Evolutionary conservation across 2,888 invertebrate species (phyloP), one percentile per base, ranked within the genome.

Genomic region (Amblyjoppa proteus): DNA sequence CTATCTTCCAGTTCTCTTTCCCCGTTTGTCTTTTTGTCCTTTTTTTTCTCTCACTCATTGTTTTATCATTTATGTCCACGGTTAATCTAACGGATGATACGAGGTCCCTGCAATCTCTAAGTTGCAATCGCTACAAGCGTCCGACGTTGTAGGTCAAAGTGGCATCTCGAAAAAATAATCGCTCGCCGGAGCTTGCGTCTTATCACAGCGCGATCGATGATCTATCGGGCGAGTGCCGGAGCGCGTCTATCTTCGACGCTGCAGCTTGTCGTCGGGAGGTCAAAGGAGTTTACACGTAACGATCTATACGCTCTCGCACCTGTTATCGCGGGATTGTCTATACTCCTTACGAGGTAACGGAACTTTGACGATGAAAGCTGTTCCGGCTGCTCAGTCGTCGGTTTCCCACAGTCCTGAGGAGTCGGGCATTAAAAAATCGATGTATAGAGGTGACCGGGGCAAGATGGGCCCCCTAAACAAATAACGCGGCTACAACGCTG

Each of bases 201-300:
- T 84, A 77, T 77, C 81, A 78, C 68, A 77, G 78, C 16, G 74
- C 81, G 85, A 85, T 85, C 85, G 85, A 85, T 85, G 85, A 85
- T 85, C 85, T 85, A 85, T 85, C 81, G 78, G 69, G 34, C 78
- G 66, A 74, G 81, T 51, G 41, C 31, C 53, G 34, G 11, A 38
- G 51, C 53, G 73, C 56, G 74, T 74, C 74, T 61, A 74, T 74
- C 74, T 61, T 25, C 58, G 28, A 28, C 58, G 58, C 28, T 53
- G 68, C 69, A 69, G 68, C 80, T 82, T 83, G 85, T 81, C 66
- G 78, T 66, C 82, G 81, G 61, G 79, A 45, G 90, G 88, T 90
- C 90, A 88, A 88, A 89, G 89, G 86, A 89, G 89, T 89, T 89
- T 87, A 87, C 88, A 79, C 80, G 82, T 86, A 90, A 87, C 89